Evolutionary conservation across 2,888 invertebrate genomes (phyloP).

Genomic region (Cataglyphis cursor): DNA sequence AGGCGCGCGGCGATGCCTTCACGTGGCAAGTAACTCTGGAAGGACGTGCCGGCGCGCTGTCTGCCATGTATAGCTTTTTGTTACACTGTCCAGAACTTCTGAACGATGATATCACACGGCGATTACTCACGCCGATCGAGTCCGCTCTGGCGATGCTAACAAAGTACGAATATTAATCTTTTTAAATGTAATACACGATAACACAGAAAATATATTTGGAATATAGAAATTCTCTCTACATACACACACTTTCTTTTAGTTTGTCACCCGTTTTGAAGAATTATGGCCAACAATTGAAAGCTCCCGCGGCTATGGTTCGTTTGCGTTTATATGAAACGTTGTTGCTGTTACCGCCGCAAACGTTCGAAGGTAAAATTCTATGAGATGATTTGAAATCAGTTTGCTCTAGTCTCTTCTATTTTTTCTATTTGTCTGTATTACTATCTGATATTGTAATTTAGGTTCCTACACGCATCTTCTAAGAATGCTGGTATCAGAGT

Average conservation of each 20-base stretch:
- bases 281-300: conserved; percentile 97
- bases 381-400: conserved; percentile 16
- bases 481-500: conserved; percentile 97
- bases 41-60: conserved; percentile 97
- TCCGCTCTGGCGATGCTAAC: conserved; percentile 97
- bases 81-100: conserved; percentile 96
- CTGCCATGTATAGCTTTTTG: conserved; percentile 97
- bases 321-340: conserved; percentile 97
- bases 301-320: conserved; percentile 97
- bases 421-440: not conserved
- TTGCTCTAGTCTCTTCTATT: not conserved
- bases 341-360: conserved; percentile 92
- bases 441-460: conserved; percentile 73
- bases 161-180: conserved; percentile 89
- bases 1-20: conserved; percentile 97
- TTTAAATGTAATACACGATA: not conserved
- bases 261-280: conserved; percentile 94
- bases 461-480: conserved; percentile 95
- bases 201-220: conserved; percentile 14
- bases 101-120: conserved; percentile 96
- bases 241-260: conserved; percentile 87
- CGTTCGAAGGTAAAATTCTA: conserved; percentile 90
- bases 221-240: not conserved
- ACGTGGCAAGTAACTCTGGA: conserved; percentile 99
- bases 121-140: conserved; percentile 96